Evolutionary conservation across 2,797 vertebrate genomes (phyloP), one percentile per base, ranked within the genome.

Genomic region (Helicolenus hilgendorfi): DNA sequence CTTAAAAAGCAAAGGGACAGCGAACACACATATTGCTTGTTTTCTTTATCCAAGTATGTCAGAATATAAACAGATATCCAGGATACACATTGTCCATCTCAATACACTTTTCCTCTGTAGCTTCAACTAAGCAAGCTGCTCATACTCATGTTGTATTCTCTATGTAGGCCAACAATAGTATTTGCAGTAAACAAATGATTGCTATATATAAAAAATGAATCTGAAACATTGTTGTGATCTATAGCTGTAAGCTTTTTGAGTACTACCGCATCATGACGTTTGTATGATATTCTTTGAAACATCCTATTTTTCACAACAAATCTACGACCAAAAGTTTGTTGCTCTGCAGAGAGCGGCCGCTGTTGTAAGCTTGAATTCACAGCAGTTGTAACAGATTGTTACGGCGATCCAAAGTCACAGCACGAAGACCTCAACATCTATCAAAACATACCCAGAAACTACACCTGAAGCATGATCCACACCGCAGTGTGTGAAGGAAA

Each of bases 1-100:
- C 86, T 53, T 13, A 68, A 78, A 81, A 89, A 76, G 67, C 13
- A 35, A 81, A 64, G 36, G 75, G 36, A 15, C 73, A 36, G 55
- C 1, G 45, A 56, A 77, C 13, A 56, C 62, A 22, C 53, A 36
- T 55, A 14, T 24, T 9, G 62, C 29, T 67, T 29, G 49, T 59
- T 84, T 70, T 72, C 55, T 69, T 31, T 6, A 11, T 78, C 41
- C 41, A 49, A 64, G 59, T 27, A 22, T 78, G 67, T 62, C 14
- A 35, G 58, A 75, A 36, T 11, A 60, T 74, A 82, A 84, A 79
- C 77, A 81, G 31, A 27, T 18, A 45, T 72, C 63, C 33, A 27
- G 60, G n/a, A 81, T 79, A 55, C 68, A 55, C 36, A 22, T 26
- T 55, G 69, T 26, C 35, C 64, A 29, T 41, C 55, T 59, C 56